Evolutionary conservation across 2,888 invertebrate genomes (phyloP).

Genomic region (Lepidochitona cinerea): DNA sequence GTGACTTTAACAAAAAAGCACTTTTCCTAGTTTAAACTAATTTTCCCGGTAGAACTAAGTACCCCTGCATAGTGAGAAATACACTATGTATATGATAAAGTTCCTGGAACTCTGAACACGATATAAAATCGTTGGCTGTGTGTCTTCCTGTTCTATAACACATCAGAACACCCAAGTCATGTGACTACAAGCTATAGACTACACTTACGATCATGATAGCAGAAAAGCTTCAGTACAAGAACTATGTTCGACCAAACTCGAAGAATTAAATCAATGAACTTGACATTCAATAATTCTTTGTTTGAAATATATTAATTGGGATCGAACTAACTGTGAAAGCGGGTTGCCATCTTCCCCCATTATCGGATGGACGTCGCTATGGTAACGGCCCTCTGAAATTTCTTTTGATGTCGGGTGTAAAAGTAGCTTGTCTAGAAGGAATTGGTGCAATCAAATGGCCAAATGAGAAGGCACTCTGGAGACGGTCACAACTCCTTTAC

Average conservation of each 20-base stretch:
- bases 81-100: no score
- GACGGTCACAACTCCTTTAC: background rate
- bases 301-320: background rate
- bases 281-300: background rate
- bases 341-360: background rate
- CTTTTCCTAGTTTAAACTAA: no score
- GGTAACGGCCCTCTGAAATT: background rate
- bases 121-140: no score
- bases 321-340: background rate
- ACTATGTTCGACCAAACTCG: background rate
- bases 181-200: no score
- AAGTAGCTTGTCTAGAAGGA: background rate
- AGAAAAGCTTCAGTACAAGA: no score
- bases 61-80: no score
- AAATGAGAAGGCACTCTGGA: background rate
- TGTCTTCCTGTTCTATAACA: no score
- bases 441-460: conserved; percentile 4
- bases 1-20: no score
- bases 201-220: no score
- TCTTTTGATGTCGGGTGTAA: background rate
- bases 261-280: background rate
- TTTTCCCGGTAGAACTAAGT: no score
- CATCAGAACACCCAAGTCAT: no score
- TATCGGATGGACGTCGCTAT: background rate
- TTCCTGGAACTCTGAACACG: no score